A percentile compares a stretch with the other conserved stretches of the same genome.
phyloP scores from a whole-genome alignment of 2,113 vertebrate species.

The Cyprinodon variegatus region DNA sequence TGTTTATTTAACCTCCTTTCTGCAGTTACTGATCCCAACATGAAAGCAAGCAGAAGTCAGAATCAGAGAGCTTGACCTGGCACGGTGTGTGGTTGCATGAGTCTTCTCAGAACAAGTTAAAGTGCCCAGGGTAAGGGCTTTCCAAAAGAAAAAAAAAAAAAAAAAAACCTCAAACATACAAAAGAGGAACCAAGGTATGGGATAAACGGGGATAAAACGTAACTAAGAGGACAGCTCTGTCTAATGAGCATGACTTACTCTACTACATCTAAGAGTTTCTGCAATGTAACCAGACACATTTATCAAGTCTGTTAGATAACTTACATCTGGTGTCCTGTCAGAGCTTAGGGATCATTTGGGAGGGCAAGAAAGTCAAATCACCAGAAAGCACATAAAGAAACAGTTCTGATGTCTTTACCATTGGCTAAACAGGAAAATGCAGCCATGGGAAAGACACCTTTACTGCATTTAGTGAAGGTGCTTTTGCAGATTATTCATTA shows the following conservation, averaged over 20 bases:
- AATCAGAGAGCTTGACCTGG: conserved; percentile 22
- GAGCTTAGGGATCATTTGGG: conserved; percentile 9
- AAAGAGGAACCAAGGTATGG: neutral
- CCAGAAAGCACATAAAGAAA: neutral
- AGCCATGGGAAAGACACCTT: neutral
- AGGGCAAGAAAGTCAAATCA: neutral
- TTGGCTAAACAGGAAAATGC: neutral
- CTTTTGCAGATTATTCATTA: neutral
- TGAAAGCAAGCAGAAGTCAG: conserved; percentile 26
- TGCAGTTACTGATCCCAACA: conserved; percentile 21
- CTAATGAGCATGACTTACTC: conserved; percentile 46
- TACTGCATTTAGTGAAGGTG: neutral
- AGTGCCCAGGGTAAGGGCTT: conserved; percentile 7
- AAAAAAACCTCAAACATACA: conserved; percentile 7
- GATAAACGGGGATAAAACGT: conserved; percentile 16
- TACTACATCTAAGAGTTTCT: conserved; percentile 42
- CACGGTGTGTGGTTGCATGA: neutral
- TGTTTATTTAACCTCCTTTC: conserved; percentile 63
- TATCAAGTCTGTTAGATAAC: neutral
- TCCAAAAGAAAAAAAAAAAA: neutral
- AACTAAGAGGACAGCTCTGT: conserved; percentile 30
- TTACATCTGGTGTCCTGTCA: conserved; percentile 13
- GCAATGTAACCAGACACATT: neutral
- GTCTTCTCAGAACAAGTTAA: conserved; percentile 5
- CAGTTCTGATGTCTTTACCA: neutral